phyloP scores from a whole-genome alignment of 2,113 vertebrate species.

The Odobenus rosmarus region DNA sequence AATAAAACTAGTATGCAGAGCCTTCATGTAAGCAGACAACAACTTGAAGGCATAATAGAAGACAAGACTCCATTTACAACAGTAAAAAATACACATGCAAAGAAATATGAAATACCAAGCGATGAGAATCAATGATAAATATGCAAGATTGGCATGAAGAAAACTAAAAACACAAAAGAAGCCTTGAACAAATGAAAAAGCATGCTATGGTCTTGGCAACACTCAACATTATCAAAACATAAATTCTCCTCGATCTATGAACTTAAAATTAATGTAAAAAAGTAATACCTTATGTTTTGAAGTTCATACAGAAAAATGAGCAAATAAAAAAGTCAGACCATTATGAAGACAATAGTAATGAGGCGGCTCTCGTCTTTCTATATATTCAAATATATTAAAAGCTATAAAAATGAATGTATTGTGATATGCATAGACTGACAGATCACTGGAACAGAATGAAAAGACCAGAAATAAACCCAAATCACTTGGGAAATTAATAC shows the following conservation, averaged over 20 bases:
- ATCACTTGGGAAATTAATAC: background rate
- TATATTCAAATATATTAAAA: background rate
- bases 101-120: background rate
- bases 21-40: background rate
- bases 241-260: background rate
- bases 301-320: background rate
- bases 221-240: background rate
- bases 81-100: background rate
- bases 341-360: background rate
- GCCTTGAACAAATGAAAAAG: background rate
- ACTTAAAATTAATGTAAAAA: background rate
- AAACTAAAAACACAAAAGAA: conserved; percentile 11
- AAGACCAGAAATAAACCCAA: conserved; percentile 15
- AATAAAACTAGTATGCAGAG: background rate
- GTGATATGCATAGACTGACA: background rate
- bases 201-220: background rate
- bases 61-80: background rate
- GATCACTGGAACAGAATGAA: background rate
- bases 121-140: conserved; percentile 8
- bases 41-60: background rate
- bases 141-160: background rate
- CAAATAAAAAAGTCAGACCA: background rate
- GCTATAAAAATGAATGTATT: background rate
- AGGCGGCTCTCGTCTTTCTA: background rate
- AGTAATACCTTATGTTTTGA: background rate